These are phyloP conservation scores for Helicorthomorpha holstii DNA, from an alignment of 1,140 invertebrate genomes.

Conservation along the genomic window DNA sequence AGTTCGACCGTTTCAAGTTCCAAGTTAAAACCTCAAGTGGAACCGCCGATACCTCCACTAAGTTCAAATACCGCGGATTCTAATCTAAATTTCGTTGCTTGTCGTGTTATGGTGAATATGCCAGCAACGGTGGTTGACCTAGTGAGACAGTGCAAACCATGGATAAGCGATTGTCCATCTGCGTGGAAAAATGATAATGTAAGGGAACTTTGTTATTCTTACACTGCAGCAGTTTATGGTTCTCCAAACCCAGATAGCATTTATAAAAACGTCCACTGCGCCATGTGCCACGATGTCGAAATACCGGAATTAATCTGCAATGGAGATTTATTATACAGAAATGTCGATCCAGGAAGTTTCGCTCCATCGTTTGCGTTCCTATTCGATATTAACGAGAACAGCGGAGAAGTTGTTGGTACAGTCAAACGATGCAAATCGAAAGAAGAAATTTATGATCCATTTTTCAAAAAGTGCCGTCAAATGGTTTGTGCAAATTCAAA, in stretches of 20 bases:
- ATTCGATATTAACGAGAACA: conserved; percentile 28
- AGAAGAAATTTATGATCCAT: conserved; percentile 32
- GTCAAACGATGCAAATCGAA: conserved; percentile 16
- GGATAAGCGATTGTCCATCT: conserved; percentile 19
- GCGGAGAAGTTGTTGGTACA: conserved; percentile 23
- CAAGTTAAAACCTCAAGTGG: no score
- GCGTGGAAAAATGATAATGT: conserved; percentile 22
- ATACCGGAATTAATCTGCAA: conserved; percentile 25
- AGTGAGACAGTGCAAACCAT: conserved; percentile 17
- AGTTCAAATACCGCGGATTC: conserved; percentile 10
- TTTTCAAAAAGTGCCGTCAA: conserved; percentile 30
- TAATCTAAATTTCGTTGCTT: conserved; percentile 16
- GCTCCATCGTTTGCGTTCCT: conserved; percentile 31
- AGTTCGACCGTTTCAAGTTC: not conserved
- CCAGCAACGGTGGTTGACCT: conserved; percentile 18
- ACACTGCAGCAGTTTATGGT: conserved; percentile 28
- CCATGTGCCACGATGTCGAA: conserved; percentile 31
- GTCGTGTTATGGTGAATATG: conserved; percentile 20
- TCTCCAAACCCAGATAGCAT: conserved; percentile 12
- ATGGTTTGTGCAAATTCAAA: conserved; percentile 20
- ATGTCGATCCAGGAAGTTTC: conserved; percentile 24
- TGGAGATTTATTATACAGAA: conserved; percentile 9
- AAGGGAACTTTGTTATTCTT: conserved; percentile 21
- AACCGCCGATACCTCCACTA: no score
- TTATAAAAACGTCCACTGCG: conserved; percentile 39